Base-by-base conservation (phyloP, 2,888 invertebrate species). In the Hylaea fasciaria region DNA sequence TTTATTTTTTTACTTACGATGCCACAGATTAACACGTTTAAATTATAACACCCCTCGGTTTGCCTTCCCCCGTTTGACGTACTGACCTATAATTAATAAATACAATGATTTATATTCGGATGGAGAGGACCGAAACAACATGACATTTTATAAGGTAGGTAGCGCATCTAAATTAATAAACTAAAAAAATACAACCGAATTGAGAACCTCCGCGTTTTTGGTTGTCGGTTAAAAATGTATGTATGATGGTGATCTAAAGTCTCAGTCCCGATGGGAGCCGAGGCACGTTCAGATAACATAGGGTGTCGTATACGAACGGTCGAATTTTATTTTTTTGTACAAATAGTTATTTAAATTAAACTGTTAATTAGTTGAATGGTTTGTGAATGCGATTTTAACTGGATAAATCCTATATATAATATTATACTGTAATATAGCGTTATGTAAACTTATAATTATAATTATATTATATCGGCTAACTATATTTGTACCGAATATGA, bases 281-380 rank as follows among this genome's bases (percentile, higher is more conserved):
- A 49, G 16, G 16, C 53, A 14, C 16, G 10, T 16, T 64, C 53
- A 37, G 43, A 28, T 50, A 40, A 8, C 8, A 16, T 49, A 50
- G 40, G 32, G 11, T 62, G 63, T 57, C 55, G 76, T 78, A 79
- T 79, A 79, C 76, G 78, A 75, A 39, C 56, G 70, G 74, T 73
- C 66, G 69, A 67, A 69, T 64, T 70, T 71, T 71, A 59, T 50
- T 66, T 57, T n/a, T 68, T 70, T 79, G 77, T 79, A 77, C 74
- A 78, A 78, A 77, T 46, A 50, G 68, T 68, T 70, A 76, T 72
- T 70, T 76, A 50, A 75, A 72, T 71, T 71, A 57, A 58, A 71
- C n/a, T 72, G 70, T 77, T 68, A 54, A n/a, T n/a, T 72, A 68
- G 16, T 61, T 66, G 54, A 50, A 59, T 59, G 48, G 52, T 58